These are phyloP conservation scores for Ridgeia piscesae DNA, from an alignment of 1,140 invertebrate genomes.

Conservation along the genomic window DNA sequence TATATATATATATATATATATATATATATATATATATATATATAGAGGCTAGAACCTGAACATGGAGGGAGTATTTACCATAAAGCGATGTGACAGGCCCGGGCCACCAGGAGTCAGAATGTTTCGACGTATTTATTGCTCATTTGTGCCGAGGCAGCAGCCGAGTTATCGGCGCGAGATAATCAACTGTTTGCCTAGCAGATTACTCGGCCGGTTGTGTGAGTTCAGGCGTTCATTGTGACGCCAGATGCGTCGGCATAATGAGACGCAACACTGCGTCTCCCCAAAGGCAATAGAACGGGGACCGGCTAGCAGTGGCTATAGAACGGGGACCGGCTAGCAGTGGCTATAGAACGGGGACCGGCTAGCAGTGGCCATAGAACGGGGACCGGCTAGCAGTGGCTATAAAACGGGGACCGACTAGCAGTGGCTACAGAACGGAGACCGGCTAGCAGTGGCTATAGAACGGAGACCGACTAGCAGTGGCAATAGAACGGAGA, in stretches of 20 bases:
- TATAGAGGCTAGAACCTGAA: no score
- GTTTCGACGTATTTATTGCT: slow-evolving; percentile 5
- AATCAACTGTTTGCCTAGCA: background rate
- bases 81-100: background rate
- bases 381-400: no score
- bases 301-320: background rate
- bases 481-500: no score
- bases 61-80: background rate
- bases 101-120: background rate
- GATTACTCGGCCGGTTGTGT: background rate
- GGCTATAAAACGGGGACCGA: no score
- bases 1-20: no score
- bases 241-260: slow-evolving; percentile 3
- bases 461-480: no score
- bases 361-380: no score
- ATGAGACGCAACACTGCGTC: background rate
- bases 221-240: background rate
- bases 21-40: no score
- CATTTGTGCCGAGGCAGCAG: background rate
- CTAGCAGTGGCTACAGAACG: no score
- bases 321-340: background rate
- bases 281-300: background rate
- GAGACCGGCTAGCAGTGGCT: no score
- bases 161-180: background rate
- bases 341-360: background rate